Percentiles rank a stretch among this genome's conserved stretches.
Conservation (phyloP, 2,797 vertebrate species). For the Psittacula derbiana region DNA sequence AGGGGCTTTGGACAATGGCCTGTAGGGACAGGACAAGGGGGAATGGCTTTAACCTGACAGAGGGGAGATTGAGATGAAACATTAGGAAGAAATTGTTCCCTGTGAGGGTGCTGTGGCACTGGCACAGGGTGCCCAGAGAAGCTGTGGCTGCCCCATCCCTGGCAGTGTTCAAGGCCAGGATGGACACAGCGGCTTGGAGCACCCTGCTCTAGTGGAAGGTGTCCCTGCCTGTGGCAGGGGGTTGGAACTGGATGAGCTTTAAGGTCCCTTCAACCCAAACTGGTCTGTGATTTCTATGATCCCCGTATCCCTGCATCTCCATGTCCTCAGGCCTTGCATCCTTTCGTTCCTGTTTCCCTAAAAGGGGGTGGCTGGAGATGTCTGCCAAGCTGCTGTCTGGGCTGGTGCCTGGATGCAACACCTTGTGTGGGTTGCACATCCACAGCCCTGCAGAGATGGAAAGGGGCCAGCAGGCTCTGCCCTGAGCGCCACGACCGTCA, state of each 20-base stretch:
- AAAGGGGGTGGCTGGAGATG: background rate
- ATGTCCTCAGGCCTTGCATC: background rate
- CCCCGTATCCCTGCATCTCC: no score
- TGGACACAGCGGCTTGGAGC: background rate
- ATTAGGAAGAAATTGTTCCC: background rate
- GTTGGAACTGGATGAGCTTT: background rate
- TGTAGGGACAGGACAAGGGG: background rate
- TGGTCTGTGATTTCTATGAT: background rate
- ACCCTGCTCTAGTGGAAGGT: background rate
- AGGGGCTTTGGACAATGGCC: background rate
- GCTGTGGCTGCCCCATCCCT: background rate
- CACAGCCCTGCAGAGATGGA: background rate
- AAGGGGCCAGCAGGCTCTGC: background rate
- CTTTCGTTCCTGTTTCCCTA: no score
- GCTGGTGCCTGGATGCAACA: accelerated
- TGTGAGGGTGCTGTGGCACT: background rate
- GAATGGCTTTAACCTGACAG: background rate
- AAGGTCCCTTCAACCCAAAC: background rate
- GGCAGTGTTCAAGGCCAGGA: background rate
- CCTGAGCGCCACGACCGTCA: background rate
- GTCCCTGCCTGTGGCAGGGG: background rate
- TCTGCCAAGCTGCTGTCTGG: background rate
- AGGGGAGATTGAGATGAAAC: background rate
- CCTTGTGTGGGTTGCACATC: background rate
- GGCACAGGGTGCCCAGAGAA: background rate